Evolutionary conservation across 1,140 invertebrate genomes (phyloP), one percentile per base, ranked within the genome.

Genomic region (Piezodorus guildinii): DNA sequence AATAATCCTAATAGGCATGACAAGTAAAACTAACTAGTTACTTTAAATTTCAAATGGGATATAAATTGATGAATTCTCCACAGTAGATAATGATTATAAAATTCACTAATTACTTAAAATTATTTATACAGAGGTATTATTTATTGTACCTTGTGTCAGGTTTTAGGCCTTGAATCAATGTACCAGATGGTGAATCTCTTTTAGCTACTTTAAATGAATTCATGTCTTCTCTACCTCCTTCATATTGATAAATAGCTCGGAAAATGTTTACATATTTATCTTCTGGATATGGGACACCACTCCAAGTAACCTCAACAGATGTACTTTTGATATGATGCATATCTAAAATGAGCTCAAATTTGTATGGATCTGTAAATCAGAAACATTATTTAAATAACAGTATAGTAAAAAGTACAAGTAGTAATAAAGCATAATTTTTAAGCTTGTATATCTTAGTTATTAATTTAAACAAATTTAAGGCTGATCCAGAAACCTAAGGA

Each of bases 201-300:
- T 90, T 87, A 2, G 90, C 87, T 21, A 91, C 82, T 74, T 91
- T 87, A 73, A 94, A 93, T 0, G 83, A 85, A 70, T 85, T 90
- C 0, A 84, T 85, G 67, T 90, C 86, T 66, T 88, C 86, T 66
- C 86, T 83, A 5, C 82, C 82, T 2, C 78, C 80, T 71, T 88
- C 85, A 69, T 82, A 84, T 68, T 89, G 85, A 72, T 91, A 93
- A 63, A 90, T 87, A 3, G 88, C 86, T 66, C 89, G 80, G 74
- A 88, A 92, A 67, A 95, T 90, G 69, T 91, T 87, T n/a, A 94
- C 87, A 75, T 87, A 92, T 71, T 93, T 90, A 68, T 92, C 89
- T 67, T 90, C 85, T 0, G 91, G 91, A 70, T 86, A 83, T 5
- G 91, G 90, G 0, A 94, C 83, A 8, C 91, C 90, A 56, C 77